Base-by-base conservation (phyloP, 2,888 invertebrate genomes). In the Agrilus cyanescens region DNA sequence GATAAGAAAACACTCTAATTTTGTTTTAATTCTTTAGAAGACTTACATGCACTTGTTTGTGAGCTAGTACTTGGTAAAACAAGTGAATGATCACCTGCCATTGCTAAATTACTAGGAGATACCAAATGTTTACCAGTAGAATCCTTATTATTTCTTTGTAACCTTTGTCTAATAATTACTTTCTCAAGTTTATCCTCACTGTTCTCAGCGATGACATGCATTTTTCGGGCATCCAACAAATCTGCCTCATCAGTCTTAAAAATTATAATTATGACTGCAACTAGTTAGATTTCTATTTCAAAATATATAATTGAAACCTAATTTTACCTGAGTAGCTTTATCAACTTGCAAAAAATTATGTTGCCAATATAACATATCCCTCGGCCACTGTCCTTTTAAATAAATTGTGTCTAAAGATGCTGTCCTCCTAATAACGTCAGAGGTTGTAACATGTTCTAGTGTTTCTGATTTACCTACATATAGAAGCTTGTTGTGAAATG, bases 341-440 rank as follows among this genome's bases (percentile, higher is more conserved):
- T 85, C 82, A 50, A 85, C 74, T 66, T 81, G 77, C 53, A 83
- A 69, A 50, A 77, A 66, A 51, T 78, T 78, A 53, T 78, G 75
- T 58, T 81, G 78, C 53, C 78, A 72, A 60, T 80, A 80, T 56
- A 80, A 76, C 49, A 66, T 67, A 59, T 84, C 84, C 54, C 80
- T 73, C 33, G 84, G 80, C 81, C 82, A 84, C 58, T 83, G 82
- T 55, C 83, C 85, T 61, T 80, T 80, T 57, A 84, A 73, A 66
- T 85, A 84, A 54, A 86, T 74, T 14, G 85, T 80, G 62, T 86
- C 86, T 53, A 86, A 66, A 4, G 85, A 86, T 32, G 85, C 84
- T 45, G 85, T 85, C 53, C 85, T 74, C 57, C 85, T 71, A 55
- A 85, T 84, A 48, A 71, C 72, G 67, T 71, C 76, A 46, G 73